These are phyloP conservation scores for Neodiprion lecontei DNA, from an alignment of 1,140 invertebrate genomes.

Conservation along the genomic window DNA sequence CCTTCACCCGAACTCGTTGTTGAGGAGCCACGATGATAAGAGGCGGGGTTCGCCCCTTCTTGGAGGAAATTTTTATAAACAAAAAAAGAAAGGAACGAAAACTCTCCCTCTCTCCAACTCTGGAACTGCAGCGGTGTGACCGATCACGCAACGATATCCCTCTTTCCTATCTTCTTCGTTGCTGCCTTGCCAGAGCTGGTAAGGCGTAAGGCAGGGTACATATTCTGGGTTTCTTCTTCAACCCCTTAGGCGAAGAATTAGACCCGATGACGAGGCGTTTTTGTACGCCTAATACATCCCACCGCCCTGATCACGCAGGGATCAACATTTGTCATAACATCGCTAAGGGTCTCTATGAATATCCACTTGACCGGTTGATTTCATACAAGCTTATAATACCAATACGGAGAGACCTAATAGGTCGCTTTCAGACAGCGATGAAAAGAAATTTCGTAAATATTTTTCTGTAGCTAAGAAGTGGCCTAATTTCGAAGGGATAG, in stretches of 20 bases:
- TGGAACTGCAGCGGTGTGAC: background rate
- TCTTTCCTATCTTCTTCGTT: background rate
- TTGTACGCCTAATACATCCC: background rate
- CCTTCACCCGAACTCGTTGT: background rate
- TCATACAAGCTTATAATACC: no score
- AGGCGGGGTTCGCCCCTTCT: background rate
- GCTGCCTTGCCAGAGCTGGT: background rate
- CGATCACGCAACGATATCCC: background rate
- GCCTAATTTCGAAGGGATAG: no score
- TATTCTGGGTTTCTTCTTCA: background rate
- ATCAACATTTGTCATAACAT: background rate
- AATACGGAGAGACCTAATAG: no score
- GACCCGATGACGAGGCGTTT: background rate
- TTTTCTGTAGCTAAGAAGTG: no score
- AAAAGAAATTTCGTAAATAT: no score
- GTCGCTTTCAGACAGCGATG: no score
- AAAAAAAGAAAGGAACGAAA: background rate
- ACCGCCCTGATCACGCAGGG: background rate
- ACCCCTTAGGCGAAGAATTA: constrained; percentile 1
- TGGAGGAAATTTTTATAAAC: background rate
- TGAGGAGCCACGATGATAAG: background rate
- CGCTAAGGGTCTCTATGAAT: background rate
- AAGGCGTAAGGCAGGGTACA: background rate
- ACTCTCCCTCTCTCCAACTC: background rate
- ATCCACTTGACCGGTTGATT: no score